phyloP scores from a whole-genome alignment of 2,888 invertebrate genomes.

The Pilophorus perplexus region DNA sequence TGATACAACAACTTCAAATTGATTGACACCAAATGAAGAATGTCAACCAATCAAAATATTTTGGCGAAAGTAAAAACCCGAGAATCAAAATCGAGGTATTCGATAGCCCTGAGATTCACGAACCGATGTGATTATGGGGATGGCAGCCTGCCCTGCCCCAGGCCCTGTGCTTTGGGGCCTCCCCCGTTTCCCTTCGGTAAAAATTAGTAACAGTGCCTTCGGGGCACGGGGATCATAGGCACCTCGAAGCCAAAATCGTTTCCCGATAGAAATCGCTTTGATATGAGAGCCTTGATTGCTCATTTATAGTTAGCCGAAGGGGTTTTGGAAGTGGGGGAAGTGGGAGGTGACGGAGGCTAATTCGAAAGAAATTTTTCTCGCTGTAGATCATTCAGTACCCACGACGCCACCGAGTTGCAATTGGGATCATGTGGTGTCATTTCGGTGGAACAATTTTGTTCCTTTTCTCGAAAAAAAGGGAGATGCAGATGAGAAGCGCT shows the following conservation, averaged over 20 bases:
- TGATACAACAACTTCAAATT: too few species aligned
- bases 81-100: too few species aligned
- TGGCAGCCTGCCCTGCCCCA: background rate
- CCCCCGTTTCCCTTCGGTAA: background rate
- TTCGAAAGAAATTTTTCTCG: background rate
- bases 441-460: too few species aligned
- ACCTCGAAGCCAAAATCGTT: background rate
- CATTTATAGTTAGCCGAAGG: constrained; percentile 1
- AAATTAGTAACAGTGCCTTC: constrained; percentile 5
- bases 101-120: background rate
- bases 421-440: too few species aligned
- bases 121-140: background rate
- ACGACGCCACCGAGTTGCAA: too few species aligned
- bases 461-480: too few species aligned
- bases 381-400: background rate
- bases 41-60: too few species aligned
- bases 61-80: too few species aligned
- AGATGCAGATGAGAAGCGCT: too few species aligned
- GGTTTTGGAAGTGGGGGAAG: too few species aligned
- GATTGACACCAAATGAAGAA: too few species aligned
- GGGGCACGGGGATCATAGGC: constrained; percentile 5
- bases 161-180: background rate
- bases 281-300: constrained; percentile 1
- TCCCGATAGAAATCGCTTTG: constrained; percentile 14
- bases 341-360: background rate